These are phyloP conservation scores for Chironomus tentans DNA, from an alignment of 2,888 invertebrate genomes.

Conservation along the genomic window DNA sequence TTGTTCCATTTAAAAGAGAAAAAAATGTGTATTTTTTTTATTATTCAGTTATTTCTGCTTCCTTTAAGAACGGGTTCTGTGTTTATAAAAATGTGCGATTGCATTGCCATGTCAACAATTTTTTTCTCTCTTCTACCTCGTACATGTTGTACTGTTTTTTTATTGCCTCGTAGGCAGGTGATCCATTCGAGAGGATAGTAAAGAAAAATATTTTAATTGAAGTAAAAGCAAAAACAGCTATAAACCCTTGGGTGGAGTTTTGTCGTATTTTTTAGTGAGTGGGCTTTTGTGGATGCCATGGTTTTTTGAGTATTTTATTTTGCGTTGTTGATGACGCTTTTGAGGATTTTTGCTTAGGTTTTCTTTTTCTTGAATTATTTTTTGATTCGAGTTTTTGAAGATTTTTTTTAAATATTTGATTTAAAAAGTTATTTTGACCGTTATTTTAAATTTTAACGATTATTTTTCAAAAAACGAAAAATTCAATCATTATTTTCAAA, in stretches of 20 bases:
- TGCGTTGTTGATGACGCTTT: too few species aligned
- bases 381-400: too few species aligned
- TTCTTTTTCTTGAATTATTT: too few species aligned
- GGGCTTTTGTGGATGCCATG: not conserved
- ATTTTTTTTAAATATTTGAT: too few species aligned
- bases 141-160: not conserved
- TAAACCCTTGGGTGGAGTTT: not conserved
- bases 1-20: conserved; percentile 22
- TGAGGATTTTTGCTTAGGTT: too few species aligned
- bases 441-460: too few species aligned
- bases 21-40: too few species aligned
- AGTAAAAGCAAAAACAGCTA: too few species aligned
- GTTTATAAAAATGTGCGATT: not conserved
- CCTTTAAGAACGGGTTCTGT: conserved; percentile 14
- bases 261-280: not conserved
- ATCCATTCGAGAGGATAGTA: not conserved
- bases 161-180: not conserved
- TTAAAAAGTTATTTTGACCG: too few species aligned
- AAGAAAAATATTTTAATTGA: not conserved
- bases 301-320: too few species aligned
- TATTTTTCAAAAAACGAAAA: too few species aligned
- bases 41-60: not conserved
- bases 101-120: conserved; percentile 3
- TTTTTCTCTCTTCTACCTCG: not conserved
- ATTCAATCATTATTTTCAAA: too few species aligned